Base-by-base conservation (phyloP, 1,140 invertebrate species). In the Druon quercuslanigerum region DNA sequence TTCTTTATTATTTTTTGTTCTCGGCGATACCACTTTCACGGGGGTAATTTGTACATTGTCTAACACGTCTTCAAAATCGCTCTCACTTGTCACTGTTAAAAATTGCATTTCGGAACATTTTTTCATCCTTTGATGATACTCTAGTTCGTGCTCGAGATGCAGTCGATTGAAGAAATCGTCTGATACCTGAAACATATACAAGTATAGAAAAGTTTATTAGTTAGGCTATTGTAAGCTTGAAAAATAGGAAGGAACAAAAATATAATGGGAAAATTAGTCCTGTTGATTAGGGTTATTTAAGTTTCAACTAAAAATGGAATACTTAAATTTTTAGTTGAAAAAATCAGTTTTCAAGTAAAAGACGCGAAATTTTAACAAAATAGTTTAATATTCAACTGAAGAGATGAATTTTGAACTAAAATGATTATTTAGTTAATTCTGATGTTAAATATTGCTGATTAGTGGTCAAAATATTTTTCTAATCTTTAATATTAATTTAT, bases 21-120 rank as follows among this genome's bases (percentile, higher is more conserved):
- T 82, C 12, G 84, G 81, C 1, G 82, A 85, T 9, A 83, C 73
- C 9, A 85, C 78, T 8, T 74, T 86, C 17, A 85, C 76, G 13
- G 82, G 78, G 7, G 81, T 79, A 72, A 76, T 80, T 66, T 87
- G 82, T 1, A 83, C 77, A 56, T 83, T 57, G 7, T 86, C 81
- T 40, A 88, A 76, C 9, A 85, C 86, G 6, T 75, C 20, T 51
- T 78, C 52, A 11, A 81, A 80, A 8, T 77, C 72, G 20, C 80
- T 73, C 20, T 76, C 76, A 40, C 78, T 79, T 20, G 72, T 72
- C 17, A 50, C 83, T 19, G 60, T 51, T 46, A 13, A 77, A 50
- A 50, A 51, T 51, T 72, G 6, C 9, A 51, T 77, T 16, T n/a
- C 20, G 66, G 81, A 79, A 8, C 79, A 60, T 9, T 60, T 50